Evolutionary conservation across 2,113 vertebrate species (phyloP), one percentile per base, ranked within the genome.

Genomic region (Excalfactoria chinensis): DNA sequence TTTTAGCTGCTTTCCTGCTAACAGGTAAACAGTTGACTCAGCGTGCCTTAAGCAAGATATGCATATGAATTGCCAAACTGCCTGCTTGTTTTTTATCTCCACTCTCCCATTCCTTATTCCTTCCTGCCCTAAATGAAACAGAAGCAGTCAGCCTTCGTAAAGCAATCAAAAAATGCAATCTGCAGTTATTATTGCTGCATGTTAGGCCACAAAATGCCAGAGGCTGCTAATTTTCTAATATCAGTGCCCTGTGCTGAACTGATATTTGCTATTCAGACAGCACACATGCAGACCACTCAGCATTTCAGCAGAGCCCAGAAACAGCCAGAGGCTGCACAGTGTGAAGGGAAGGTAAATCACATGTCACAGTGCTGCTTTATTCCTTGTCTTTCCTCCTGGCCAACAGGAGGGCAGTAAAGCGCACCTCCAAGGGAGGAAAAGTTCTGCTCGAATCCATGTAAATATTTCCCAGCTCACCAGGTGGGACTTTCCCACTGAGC

Each of bases 11-110:
- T 72, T 86, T 72, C 84, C 74, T 63, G 64, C 69, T 51, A 89
- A 81, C 90, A 95, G 94, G 73, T 93, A 86, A 94, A 86, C 76
- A 94, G 75, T 66, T 78, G 77, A 60, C 77, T 82, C 67, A 66
- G 91, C 44, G 40, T 4, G 63, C 86, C 69, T 59, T 19, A 20
- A 79, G 84, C 71, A 64, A 96, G 95, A 92, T 26, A 92, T 16
- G 66, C 63, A 90, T 56, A 37, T 6, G 56, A 89, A 91, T 64
- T 46, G 70, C n/a, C 26, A 60, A 86, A 80, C 1, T 23, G 22
- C 78, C 86, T 43, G 4, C 71, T 82, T 58, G 44, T 16, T 79
- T 93, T 89, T 76, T 43, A 69, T 35, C 49, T 51, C 53, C 25
- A 2, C 34, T 67, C 30, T 83, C 87, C 68, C 71, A 68, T 48